Percentiles rank a stretch among this genome's conserved stretches.
Conservation (phyloP, 2,797 vertebrate genomes). For the Cirrhinus mrigala region DNA sequence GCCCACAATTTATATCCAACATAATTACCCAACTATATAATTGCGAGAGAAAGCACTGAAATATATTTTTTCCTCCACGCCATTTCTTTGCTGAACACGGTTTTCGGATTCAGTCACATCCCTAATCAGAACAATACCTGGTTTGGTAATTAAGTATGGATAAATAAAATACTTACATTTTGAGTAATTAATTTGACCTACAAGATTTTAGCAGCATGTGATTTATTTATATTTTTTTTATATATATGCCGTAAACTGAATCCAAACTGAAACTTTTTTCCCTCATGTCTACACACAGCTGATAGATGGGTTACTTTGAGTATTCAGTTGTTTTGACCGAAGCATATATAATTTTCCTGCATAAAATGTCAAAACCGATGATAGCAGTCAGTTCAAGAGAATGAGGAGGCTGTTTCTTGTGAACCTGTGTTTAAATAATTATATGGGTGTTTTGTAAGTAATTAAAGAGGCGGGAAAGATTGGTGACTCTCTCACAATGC, state of each 20-base stretch:
- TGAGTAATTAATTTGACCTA: background rate
- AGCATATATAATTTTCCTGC: constrained; percentile 31
- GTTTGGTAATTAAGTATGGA: background rate
- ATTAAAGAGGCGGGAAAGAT: constrained; percentile 76
- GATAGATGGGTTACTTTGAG: background rate
- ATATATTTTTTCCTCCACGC: no score
- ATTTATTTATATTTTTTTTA: no score
- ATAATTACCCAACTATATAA: no score
- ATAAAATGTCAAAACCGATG: constrained; percentile 55
- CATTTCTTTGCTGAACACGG: no score
- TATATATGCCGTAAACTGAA: background rate
- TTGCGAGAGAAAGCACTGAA: no score
- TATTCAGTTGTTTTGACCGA: constrained; percentile 33
- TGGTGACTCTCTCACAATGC: constrained; percentile 76
- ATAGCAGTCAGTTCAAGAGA: constrained; percentile 62
- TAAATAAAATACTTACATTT: background rate
- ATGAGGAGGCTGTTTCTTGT: constrained; percentile 66
- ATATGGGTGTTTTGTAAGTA: constrained; percentile 71
- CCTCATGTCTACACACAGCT: background rate
- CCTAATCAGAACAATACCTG: background rate
- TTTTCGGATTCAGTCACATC: no score
- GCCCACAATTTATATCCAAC: no score
- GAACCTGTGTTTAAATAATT: constrained; percentile 79
- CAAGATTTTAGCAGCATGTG: background rate
- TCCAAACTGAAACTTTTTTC: background rate